A percentile compares a stretch with the other conserved stretches of the same genome.
Conservation (phyloP, 2,113 vertebrate species). For the Phodopus roborovskii region DNA sequence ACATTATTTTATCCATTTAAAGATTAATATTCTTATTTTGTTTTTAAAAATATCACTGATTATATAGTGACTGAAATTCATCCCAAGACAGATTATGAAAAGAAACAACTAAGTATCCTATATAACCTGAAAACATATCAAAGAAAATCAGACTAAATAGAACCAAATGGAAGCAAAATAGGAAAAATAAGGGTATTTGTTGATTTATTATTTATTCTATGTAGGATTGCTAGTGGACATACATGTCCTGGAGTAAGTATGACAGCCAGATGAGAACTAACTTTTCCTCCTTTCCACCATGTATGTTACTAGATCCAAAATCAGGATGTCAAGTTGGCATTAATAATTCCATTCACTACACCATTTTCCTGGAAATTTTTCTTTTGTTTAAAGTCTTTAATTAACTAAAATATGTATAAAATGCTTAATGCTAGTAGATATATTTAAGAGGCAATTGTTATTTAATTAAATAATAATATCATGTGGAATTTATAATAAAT, state of each 20-base stretch:
- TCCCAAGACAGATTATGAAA: neutral
- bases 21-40: neutral
- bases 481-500: neutral
- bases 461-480: neutral
- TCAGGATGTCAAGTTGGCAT: neutral
- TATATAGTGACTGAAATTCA: rapidly evolving
- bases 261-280: neutral
- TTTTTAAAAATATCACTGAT: neutral
- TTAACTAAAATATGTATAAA: neutral
- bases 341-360: neutral
- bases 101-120: neutral
- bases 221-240: neutral
- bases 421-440: neutral
- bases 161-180: neutral
- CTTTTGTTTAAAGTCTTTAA: neutral
- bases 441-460: neutral
- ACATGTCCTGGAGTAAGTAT: neutral
- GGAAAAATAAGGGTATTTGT: too few relatives aligned
- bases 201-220: neutral
- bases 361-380: neutral
- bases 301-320: neutral
- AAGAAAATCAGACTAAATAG: too few relatives aligned
- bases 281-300: neutral
- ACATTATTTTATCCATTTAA: neutral
- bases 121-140: neutral